Conservation (phyloP, 2,113 vertebrate genomes). For the Paedocypris sp. region DNA sequence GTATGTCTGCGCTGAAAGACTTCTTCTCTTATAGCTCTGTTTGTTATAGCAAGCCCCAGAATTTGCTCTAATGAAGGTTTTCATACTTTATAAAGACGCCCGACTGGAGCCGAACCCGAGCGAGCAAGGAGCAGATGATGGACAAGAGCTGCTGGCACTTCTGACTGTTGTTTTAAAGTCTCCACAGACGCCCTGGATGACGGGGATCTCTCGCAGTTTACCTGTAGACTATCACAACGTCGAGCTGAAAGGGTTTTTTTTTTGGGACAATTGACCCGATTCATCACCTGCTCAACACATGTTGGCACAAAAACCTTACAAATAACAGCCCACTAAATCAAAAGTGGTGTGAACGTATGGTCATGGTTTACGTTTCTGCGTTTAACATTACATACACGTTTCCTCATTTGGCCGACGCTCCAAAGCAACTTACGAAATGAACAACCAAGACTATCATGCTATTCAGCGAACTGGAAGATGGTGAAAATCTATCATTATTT, state of each 20-base stretch:
- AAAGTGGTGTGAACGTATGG: too few species aligned
- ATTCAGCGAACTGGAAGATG: too few species aligned
- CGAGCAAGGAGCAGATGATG: slow-evolving; percentile 8
- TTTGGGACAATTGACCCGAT: neutral
- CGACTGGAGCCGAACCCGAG: slow-evolving; percentile 27
- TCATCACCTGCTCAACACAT: neutral
- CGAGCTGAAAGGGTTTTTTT: neutral
- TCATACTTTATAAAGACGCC: slow-evolving; percentile 44
- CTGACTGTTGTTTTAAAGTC: slow-evolving; percentile 14
- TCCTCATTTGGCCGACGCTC: too few species aligned
- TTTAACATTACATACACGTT: too few species aligned
- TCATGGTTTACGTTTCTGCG: too few species aligned
- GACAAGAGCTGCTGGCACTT: slow-evolving; percentile 17
- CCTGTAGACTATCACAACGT: neutral
- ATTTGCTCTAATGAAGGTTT: slow-evolving; percentile 49
- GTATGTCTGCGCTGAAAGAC: neutral
- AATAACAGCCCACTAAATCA: too few species aligned
- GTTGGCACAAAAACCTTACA: too few species aligned
- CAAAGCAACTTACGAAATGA: too few species aligned
- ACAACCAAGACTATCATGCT: too few species aligned
- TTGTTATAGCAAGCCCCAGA: slow-evolving; percentile 46
- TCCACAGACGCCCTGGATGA: neutral
- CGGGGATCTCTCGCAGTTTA: slow-evolving; percentile 6
- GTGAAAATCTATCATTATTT: too few species aligned
- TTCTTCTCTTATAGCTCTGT: slow-evolving; percentile 12